Evolutionary conservation across 1,140 invertebrate species (phyloP).

Genomic region (Metaphire vulgaris): DNA sequence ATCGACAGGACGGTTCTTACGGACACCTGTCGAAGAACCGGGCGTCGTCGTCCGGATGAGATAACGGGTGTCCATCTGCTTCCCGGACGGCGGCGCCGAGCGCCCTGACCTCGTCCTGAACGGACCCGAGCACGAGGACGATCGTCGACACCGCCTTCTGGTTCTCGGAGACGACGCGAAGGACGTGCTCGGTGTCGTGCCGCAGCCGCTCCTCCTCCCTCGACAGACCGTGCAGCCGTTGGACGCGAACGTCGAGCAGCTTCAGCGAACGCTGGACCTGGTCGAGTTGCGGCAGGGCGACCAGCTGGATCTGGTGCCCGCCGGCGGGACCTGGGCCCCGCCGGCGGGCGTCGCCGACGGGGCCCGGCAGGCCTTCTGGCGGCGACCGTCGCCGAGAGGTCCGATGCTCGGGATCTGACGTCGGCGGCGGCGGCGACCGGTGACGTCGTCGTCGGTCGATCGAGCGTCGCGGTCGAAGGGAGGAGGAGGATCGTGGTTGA

Average conservation of each 20-base stretch:
- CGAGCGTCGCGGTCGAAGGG: not conserved
- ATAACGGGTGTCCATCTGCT: no score
- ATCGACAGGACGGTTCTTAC: no score
- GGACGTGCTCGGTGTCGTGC: constrained; percentile 49
- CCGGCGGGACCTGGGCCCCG: constrained; percentile 34
- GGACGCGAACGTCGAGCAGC: constrained; percentile 47
- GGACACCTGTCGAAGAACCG: no score
- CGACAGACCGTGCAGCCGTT: constrained; percentile 46
- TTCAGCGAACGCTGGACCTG: constrained; percentile 49
- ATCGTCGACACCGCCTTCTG: constrained; percentile 50
- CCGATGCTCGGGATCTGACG: not conserved
- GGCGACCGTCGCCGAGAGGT: not conserved
- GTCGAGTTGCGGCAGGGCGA: constrained; percentile 49
- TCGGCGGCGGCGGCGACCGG: no score
- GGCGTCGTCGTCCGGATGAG: no score
- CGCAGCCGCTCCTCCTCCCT: constrained; percentile 45
- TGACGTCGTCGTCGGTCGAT: no score
- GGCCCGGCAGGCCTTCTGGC: no score
- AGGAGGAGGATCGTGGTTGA: not conserved
- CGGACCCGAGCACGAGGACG: constrained; percentile 45
- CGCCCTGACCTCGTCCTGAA: constrained; percentile 38
- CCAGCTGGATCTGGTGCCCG: constrained; percentile 36
- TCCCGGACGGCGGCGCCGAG: no score
- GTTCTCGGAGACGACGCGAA: constrained; percentile 45
- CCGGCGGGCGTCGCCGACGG: no score